Evolutionary conservation across 2,797 vertebrate genomes (phyloP), one percentile per base, ranked within the genome.

Genomic region (Anisognathus igniventris): DNA sequence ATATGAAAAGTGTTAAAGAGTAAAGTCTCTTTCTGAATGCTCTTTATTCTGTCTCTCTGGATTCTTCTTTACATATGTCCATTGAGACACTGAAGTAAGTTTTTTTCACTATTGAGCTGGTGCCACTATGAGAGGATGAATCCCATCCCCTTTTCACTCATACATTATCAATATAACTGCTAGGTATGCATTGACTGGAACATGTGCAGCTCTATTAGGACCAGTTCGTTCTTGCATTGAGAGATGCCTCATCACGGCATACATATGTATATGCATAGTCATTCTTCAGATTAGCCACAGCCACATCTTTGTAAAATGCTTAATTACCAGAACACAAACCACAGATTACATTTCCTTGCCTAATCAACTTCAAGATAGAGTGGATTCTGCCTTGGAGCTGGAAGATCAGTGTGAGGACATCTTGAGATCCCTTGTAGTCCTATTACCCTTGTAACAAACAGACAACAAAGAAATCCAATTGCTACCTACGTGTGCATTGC

Each of bases 261-360:
- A 75, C 81, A 81, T 86, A 91, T 94, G 93, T 95, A 91, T 95
- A 95, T 91, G 96, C 92, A 93, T 66, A 93, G 87, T 91, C 92
- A 91, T 92, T 96, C 94, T 94, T 95, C 88, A 95, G 88, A 94
- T 95, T 95, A 96, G 78, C 91, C 72, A 93, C 75, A 96, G 91
- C 47, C 91, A 92, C 85, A 96, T 92, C 87, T 95, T 91, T 93
- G 65, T 95, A 92, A 96, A 96, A 94, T 78, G 73, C 73, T 95
- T 94, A 94, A 95, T 96, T 96, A 93, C 87, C 82, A 92, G 95
- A 95, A 91, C 66, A 94, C 89, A 95, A 96, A 93, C 86, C 73
- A 90, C 62, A 94, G 87, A 94, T 95, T 96, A 93, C 62, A 92
- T 91, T 93, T 93, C 60, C 76, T 90, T 53, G 44, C 44, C 77